phyloP scores from a whole-genome alignment of 2,113 vertebrate species.

The Scolopax mira region DNA sequence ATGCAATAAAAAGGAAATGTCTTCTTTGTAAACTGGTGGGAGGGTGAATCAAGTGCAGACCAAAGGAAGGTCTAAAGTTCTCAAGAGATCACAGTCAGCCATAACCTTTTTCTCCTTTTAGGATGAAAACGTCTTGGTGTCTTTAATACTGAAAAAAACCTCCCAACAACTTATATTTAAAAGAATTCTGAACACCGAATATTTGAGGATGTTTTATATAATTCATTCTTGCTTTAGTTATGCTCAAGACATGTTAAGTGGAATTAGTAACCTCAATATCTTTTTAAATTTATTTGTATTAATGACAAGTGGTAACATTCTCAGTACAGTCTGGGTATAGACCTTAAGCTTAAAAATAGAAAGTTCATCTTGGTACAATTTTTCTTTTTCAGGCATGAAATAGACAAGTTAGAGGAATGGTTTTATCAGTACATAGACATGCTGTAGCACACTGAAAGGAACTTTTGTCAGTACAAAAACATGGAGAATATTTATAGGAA shows the following conservation, averaged over 20 bases:
- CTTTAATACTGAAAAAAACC: background rate
- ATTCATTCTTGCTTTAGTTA: background rate
- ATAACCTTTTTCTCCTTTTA: background rate
- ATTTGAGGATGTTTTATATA: background rate
- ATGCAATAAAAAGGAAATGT: background rate
- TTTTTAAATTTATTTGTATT: background rate
- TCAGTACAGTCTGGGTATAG: background rate
- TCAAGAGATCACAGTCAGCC: background rate
- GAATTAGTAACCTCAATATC: background rate
- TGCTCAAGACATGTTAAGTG: background rate
- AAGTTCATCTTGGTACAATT: background rate
- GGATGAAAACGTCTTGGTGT: background rate
- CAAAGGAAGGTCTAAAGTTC: background rate
- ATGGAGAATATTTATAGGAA: background rate
- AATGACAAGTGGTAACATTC: background rate
- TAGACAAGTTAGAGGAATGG: background rate
- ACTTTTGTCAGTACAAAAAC: background rate
- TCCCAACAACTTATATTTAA: background rate
- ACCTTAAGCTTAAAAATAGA: background rate
- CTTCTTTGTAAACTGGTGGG: background rate
- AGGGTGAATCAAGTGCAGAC: background rate
- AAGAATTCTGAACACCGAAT: background rate
- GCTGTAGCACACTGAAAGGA: background rate
- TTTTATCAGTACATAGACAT: background rate
- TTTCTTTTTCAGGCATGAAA: background rate